A percentile compares a stretch with the other conserved stretches of the same genome.
phyloP scores from a whole-genome alignment of 1,140 invertebrate genomes.

The Caenorhabditis elegans region WBcel235 BX284602.5:9036001-9036500 shows the following conservation, averaged over 20 bases:
- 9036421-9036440: slow-evolving; percentile 72
- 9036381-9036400: slow-evolving; percentile 84
- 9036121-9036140: slow-evolving; percentile 83
- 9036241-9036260: slow-evolving; percentile 46
- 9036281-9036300: slow-evolving; percentile 82
- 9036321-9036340: slow-evolving; percentile 92
- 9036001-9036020: slow-evolving; percentile 64
- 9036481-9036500: slow-evolving; percentile 62
- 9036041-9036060: slow-evolving; percentile 58
- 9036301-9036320: slow-evolving; percentile 95
- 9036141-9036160: slow-evolving; percentile 84
- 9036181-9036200: slow-evolving; percentile 81
- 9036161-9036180: slow-evolving; percentile 86
- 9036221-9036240: slow-evolving; percentile 66
- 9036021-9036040: slow-evolving; percentile 59
- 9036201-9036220: slow-evolving; percentile 88
- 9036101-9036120: slow-evolving; percentile 44
- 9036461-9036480: slow-evolving; percentile 59
- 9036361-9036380: slow-evolving; percentile 89
- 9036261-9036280: neutral
- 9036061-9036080: slow-evolving; percentile 63
- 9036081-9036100: neutral
- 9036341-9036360: slow-evolving; percentile 87
- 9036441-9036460: slow-evolving; percentile 48
- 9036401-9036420: slow-evolving; percentile 95